Evolutionary conservation across 2,113 vertebrate genomes (phyloP).

Genomic region (Polypterus bichir): DNA sequence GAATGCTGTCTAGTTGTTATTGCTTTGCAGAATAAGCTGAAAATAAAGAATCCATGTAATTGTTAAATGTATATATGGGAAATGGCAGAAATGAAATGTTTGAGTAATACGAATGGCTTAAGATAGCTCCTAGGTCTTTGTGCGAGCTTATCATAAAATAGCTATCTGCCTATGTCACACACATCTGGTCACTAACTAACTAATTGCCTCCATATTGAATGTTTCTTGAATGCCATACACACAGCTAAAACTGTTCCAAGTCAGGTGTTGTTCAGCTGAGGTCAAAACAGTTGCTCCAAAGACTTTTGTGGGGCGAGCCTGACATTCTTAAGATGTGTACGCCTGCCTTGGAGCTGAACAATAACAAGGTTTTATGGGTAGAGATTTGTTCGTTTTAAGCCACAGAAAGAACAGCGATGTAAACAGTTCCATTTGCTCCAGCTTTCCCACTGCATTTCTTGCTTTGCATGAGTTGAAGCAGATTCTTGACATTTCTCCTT

Average conservation of each 20-base stretch:
- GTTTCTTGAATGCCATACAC: conserved; percentile 16
- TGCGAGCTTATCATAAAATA: conserved; percentile 25
- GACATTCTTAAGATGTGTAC: conserved; percentile 11
- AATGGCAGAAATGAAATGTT: not conserved
- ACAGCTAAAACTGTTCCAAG: conserved; percentile 15
- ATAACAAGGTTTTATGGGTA: not conserved
- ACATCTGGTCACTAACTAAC: conserved; percentile 28
- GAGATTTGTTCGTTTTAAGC: no score
- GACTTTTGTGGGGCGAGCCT: conserved; percentile 2
- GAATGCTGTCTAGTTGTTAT: no score
- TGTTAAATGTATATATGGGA: not conserved
- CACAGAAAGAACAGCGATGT: not conserved
- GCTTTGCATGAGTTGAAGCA: not conserved
- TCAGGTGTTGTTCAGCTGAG: conserved; percentile 23
- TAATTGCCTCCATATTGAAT: conserved; percentile 27
- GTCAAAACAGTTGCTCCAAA: conserved; percentile 7
- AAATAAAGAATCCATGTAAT: no score
- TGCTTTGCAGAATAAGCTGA: no score
- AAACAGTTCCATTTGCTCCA: not conserved
- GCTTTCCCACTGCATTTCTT: not conserved
- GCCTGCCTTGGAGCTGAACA: not conserved
- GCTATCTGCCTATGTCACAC: conserved; percentile 25
- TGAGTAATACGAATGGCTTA: conserved; percentile 3
- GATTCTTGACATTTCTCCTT: no score
- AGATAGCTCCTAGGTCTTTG: conserved; percentile 9